Base-by-base conservation (phyloP, 2,113 vertebrate species). In the Shinisaurus crocodilurus region DNA sequence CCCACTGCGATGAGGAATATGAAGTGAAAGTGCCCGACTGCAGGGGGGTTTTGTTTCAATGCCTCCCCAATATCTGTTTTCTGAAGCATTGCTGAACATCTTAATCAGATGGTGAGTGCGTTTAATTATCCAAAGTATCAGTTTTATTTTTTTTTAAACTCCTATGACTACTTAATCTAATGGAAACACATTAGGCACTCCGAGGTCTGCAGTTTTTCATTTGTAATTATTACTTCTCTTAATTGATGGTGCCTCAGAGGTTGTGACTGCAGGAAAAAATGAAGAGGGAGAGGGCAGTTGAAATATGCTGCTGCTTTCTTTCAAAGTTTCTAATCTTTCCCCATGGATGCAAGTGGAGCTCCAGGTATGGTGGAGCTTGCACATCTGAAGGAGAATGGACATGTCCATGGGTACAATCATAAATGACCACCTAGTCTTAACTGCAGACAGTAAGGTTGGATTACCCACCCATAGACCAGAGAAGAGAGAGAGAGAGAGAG, bases 141-240 rank as follows among this genome's bases (percentile, higher is more conserved):
- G 96, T 93, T 97, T 97, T 97, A 96, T 96, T 96, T 97, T 45
- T 97, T 45, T 75, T 65, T 70, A n/a, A 93, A 96, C 97, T 96
- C 96, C 93, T 96, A 95, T 95, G 96, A 96, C 97, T 97, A 96
- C 96, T 97, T 97, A 96, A 97, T 97, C 95, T 97, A 97, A 98
- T 97, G 96, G 96, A 96, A 97, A 92, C 95, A 92, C 97, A 97
- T 97, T 97, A 96, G 97, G 96, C 96, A 95, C 95, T 96, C 95
- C 27, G 43, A 96, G 95, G 95, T 95, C 94, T 93, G 95, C 96
- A 97, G 96, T 96, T 96, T 91, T 96, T 96, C 95, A 88, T 96
- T 96, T 93, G 96, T 95, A 97, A 97, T 97, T 96, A 97, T 96
- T 94, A 95, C 97, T 94, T 95, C 95, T 96, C 96, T 94, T 97